Evolutionary conservation across 2,888 invertebrate genomes (phyloP), one percentile per base, ranked within the genome.

Genomic region (Torymus texanus): DNA sequence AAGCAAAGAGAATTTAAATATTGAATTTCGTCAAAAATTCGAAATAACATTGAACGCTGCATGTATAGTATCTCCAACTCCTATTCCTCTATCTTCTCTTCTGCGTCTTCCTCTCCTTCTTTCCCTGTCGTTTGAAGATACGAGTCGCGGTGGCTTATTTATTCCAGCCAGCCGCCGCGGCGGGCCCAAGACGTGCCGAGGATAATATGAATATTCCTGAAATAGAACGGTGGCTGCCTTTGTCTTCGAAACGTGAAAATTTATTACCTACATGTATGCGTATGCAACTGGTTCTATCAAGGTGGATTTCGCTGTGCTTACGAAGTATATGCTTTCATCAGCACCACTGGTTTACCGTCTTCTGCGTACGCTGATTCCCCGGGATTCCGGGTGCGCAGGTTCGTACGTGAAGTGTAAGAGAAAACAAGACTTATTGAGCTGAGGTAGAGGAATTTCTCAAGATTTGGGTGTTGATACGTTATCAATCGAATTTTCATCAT

Each of bases 161-260:
- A 67, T 67, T 59, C 67, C 53, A 61, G 67, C 29, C 75, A 56
- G 51, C 72, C 29, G 29, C 2, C 29, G 12, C 58, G 2, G 58
- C 12, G 16, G 18, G 41, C 51, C 50, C 4, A 55, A 66, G 51
- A 66, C 63, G 41, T 50, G 65, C 66, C 24, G 58, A 24, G 66
- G 24, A 18, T 61, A 59, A 67, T 11, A 53, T 53, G 61, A 67
- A 67, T 75, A 67, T 75, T 75, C 14, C 59, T 56, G 62, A 77
- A 80, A 81, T 13, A 80, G 75, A 78, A 78, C 53, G 24, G 63
- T 18, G 59, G 13, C n/a, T 58, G 55, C 70, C 74, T 79, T 67
- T 77, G 66, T 79, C 75, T 71, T 65, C 76, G 81, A 83, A 86
- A 84, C 83, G 82, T 81, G 67, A 83, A 29, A 86, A 87, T 87